Evolutionary conservation across 35 echinoderm and acorn worm species (phyloP).

Genomic region (Heliocidaris erythrogramma): DNA sequence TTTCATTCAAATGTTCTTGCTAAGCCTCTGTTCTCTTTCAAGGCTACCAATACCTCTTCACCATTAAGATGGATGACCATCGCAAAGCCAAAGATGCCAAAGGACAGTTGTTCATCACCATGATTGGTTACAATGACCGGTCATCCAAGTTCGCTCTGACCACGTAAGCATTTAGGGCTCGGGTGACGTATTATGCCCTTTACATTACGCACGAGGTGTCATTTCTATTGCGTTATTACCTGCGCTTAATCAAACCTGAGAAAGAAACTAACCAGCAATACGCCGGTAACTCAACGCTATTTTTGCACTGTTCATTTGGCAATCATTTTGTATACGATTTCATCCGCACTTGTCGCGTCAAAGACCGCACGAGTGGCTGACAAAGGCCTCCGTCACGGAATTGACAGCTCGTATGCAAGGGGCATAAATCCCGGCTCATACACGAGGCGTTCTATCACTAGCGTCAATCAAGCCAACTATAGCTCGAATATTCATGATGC

Average conservation of each 20-base stretch:
- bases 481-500: too few species aligned
- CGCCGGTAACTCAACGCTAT: background rate
- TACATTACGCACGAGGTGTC: background rate
- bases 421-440: too few species aligned
- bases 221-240: background rate
- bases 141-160: slow-evolving; percentile 40
- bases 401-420: too few species aligned
- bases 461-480: too few species aligned
- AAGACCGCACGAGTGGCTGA: background rate
- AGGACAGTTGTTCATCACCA: slow-evolving; percentile 47
- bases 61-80: slow-evolving; percentile 57
- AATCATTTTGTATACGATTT: background rate
- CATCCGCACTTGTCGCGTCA: background rate
- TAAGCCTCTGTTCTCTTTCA: background rate
- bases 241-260: background rate
- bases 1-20: too few species aligned
- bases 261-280: background rate
- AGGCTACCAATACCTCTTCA: slow-evolving; percentile 64
- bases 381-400: too few species aligned
- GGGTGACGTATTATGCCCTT: background rate
- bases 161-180: background rate
- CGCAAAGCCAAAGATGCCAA: slow-evolving; percentile 42
- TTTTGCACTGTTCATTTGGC: background rate
- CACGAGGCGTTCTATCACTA: too few species aligned
- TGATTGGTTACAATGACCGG: background rate